Base-by-base conservation (phyloP, 2,113 vertebrate genomes). In the Sardina pilchardus region DNA sequence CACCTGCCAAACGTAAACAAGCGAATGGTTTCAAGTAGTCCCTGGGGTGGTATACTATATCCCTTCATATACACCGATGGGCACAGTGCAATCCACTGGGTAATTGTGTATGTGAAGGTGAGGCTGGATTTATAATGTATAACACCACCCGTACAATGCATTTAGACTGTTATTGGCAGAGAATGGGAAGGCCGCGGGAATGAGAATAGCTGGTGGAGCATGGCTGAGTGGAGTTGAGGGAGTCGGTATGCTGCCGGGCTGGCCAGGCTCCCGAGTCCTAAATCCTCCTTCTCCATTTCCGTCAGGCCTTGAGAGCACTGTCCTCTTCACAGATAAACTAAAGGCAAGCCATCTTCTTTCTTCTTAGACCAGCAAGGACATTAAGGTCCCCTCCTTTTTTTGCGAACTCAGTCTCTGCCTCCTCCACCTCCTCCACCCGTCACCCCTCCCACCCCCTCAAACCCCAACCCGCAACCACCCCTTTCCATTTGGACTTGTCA, bases 401-500 rank as follows among this genome's bases (percentile, higher is more conserved):
- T 56, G 26, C 12, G 14, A 78, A 16, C 71, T 36, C 14, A 78
- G 2, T 16, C 30, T 59, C 71, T 30, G n/a, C n/a, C 26, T 8
- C n/a, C n/a, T 10, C 10, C n/a, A 2, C 0, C n/a, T 5, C 0
- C n/a, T 5, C 4, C 26, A 30, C 12, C 71, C 63, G 6, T 59
- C 56, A n/a, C 5, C 19, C 24, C 16, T 3, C 30, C 63, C 6
- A 26, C 59, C 4, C 6, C 59, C 19, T 3, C 56, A n/a, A n/a
- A 26, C 59, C 59, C 1, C n/a, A 30, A 78, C 71, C 71, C 30
- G 0, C 21, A 12, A 12, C 0, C 12, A 36, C 30, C 71, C 30
- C 14, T 75, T 67, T 75, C n/a, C 71, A 78, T 39, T 78, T 78
- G 71, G 71, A 78, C 71, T 1, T 78, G 71, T 36, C 71, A 78